Evolutionary conservation across 1,140 invertebrate species (phyloP), one percentile per base, ranked within the genome.

Genomic region (Lutraria rhynchaena): DNA sequence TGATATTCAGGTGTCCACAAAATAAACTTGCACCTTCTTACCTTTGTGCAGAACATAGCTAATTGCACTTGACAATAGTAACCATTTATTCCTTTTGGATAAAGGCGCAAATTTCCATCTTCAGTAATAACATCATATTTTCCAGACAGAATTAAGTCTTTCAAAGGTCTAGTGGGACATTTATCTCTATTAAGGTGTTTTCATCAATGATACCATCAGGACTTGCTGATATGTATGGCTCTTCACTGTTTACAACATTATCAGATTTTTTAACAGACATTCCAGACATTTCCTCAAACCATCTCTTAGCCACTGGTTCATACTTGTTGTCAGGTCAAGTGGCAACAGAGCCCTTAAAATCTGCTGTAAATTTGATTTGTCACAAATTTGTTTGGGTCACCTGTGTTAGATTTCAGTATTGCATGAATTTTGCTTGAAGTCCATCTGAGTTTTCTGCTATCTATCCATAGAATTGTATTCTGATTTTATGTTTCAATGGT

Each of bases 11-110:
- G 4, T 55, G 51, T 71, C 69, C 69, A 71, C 27, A 71, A 4
- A 3, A 57, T 29, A 71, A 71, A 71, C 31, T 57, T 53, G n/a
- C 46, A 71, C 24, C 53, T 17, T 3, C 1, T 7, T 31, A 27
- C 5, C 33, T 71, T 37, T 27, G 69, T 71, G 31, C 53, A 71
- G 37, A 55, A 71, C 69, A 71, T 71, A 9, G 46, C 31, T 4
- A 71, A 15, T 55, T 71, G 69, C 5, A 71, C 69, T 55, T 71
- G 69, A n/a, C 29, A 71, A 29, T 55, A 71, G 37, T 71, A 71
- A 24, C 69, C 69, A 71, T 71, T 71, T 53, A 3, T n/a, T 22
- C 69, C 69, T 41, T 71, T 71, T n/a, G n/a, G n/a, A n/a, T n/a
- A n/a, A n/a, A n/a, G n/a, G n/a, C n/a, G n/a, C n/a, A n/a, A n/a